These are phyloP conservation scores for Stenodera caucasica DNA, from an alignment of 2,888 invertebrate genomes.

Conservation along the genomic window DNA sequence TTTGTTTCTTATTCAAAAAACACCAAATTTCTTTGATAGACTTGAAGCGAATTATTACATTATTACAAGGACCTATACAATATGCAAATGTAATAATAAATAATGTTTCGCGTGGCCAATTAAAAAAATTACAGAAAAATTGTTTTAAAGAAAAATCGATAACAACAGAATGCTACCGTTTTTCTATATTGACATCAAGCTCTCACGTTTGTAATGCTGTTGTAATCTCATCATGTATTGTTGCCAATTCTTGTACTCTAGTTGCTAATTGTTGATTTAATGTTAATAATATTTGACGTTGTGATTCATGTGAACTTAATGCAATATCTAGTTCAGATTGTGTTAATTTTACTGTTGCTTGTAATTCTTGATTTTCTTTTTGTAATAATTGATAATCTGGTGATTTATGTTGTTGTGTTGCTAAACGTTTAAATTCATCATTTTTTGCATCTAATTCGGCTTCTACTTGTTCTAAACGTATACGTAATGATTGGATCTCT, in stretches of 20 bases:
- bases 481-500: slow-evolving; percentile 71
- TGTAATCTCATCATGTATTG: slow-evolving; percentile 81
- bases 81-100: too few species aligned
- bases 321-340: slow-evolving; percentile 81
- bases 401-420: slow-evolving; percentile 43
- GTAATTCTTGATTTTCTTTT: slow-evolving; percentile 67
- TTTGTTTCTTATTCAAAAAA: not conserved
- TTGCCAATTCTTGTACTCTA: slow-evolving; percentile 77
- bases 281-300: slow-evolving; percentile 77
- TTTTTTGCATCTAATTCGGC: slow-evolving; percentile 81
- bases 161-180: slow-evolving; percentile 22
- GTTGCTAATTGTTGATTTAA: slow-evolving; percentile 81
- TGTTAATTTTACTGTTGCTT: slow-evolving; percentile 70
- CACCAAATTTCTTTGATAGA: not conserved
- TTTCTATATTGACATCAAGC: slow-evolving; percentile 17
- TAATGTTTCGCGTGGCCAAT: too few species aligned
- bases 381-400: slow-evolving; percentile 58
- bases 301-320: slow-evolving; percentile 78
- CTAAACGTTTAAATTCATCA: slow-evolving; percentile 71
- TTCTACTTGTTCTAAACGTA: slow-evolving; percentile 81
- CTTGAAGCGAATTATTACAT: slow-evolving; percentile 8
- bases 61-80: slow-evolving; percentile 37
- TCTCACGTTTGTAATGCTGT: slow-evolving; percentile 73
- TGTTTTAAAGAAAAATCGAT: too few species aligned
- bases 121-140: not conserved